Percentiles rank a stretch among this genome's conserved stretches.
Evolutionary conservation across 2,888 invertebrate species (phyloP).

Genomic region (Cosmia pyralina): DNA sequence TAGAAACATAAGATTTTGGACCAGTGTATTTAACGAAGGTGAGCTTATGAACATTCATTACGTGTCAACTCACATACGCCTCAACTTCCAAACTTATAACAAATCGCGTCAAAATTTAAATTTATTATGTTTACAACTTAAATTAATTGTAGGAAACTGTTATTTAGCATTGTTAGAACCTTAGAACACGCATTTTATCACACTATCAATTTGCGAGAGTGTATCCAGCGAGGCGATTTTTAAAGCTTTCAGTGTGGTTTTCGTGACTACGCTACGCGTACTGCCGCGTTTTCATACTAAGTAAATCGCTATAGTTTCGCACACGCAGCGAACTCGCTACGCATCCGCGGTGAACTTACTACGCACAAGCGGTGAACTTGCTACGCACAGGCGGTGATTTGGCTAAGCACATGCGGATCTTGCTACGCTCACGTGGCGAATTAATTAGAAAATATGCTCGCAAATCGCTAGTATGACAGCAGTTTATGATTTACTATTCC

Average conservation of each 20-base stretch:
- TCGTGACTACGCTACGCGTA: too few relatives aligned
- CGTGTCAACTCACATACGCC: slow-evolving; percentile 25
- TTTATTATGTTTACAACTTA: slow-evolving; percentile 40
- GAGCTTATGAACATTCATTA: too few relatives aligned
- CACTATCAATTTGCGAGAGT: not conserved
- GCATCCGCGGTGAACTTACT: too few relatives aligned
- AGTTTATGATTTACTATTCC: slow-evolving; percentile 14
- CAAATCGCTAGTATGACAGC: slow-evolving; percentile 3
- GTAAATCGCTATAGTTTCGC: not conserved
- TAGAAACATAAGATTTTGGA: not conserved
- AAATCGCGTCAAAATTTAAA: slow-evolving; percentile 44
- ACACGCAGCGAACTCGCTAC: not conserved
- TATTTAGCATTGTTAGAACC: slow-evolving; percentile 31
- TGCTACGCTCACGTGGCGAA: not conserved
- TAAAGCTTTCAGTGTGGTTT: not conserved
- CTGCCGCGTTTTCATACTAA: not conserved
- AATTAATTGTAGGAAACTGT: slow-evolving; percentile 41
- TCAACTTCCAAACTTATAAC: slow-evolving; percentile 36
- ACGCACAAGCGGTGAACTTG: too few relatives aligned
- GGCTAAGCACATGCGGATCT: not conserved
- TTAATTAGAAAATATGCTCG: not conserved
- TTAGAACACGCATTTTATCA: slow-evolving; percentile 13
- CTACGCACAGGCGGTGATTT: not conserved
- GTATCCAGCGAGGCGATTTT: not conserved
- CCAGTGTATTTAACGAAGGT: not conserved